Conservation (phyloP, 2,113 vertebrate species). For the Melanotaenia duboulayi region DNA sequence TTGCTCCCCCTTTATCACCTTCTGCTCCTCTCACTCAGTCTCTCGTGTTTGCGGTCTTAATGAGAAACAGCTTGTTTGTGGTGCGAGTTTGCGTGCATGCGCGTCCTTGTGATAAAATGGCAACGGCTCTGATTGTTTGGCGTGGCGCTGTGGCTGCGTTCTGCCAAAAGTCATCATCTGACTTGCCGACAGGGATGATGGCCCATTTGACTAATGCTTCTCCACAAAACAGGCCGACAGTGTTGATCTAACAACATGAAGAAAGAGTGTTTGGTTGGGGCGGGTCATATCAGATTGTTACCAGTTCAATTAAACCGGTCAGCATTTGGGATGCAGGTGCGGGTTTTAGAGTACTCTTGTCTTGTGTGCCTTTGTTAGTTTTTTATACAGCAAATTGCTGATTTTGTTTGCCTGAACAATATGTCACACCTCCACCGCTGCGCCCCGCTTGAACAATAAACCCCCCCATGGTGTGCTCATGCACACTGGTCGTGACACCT, state of each 20-base stretch:
- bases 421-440: slow-evolving; percentile 44
- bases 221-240: slow-evolving; percentile 51
- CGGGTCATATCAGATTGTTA: slow-evolving; percentile 28
- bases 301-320: slow-evolving; percentile 17
- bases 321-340: slow-evolving; percentile 11
- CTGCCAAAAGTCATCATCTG: slow-evolving; percentile 77
- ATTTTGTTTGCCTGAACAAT: slow-evolving; percentile 3
- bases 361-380: slow-evolving; percentile 17
- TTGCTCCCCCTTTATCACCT: slow-evolving; percentile 33
- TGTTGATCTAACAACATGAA: slow-evolving; percentile 19
- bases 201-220: slow-evolving; percentile 74
- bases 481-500: slow-evolving; percentile 60
- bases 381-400: slow-evolving; percentile 21
- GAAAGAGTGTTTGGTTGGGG: not conserved
- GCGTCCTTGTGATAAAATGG: slow-evolving; percentile 59
- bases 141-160: slow-evolving; percentile 44
- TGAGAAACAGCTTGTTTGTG: slow-evolving; percentile 73
- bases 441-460: slow-evolving; percentile 44
- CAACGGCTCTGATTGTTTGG: slow-evolving; percentile 71
- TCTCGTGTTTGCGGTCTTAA: slow-evolving; percentile 56
- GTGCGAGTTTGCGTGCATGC: slow-evolving; percentile 26
- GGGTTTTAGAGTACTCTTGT: slow-evolving; percentile 2
- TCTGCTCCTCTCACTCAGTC: slow-evolving; percentile 31
- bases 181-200: slow-evolving; percentile 66
- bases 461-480: slow-evolving; percentile 43